Evolutionary conservation across 2,888 invertebrate genomes (phyloP).

Genomic region (Tenthredo amoena): DNA sequence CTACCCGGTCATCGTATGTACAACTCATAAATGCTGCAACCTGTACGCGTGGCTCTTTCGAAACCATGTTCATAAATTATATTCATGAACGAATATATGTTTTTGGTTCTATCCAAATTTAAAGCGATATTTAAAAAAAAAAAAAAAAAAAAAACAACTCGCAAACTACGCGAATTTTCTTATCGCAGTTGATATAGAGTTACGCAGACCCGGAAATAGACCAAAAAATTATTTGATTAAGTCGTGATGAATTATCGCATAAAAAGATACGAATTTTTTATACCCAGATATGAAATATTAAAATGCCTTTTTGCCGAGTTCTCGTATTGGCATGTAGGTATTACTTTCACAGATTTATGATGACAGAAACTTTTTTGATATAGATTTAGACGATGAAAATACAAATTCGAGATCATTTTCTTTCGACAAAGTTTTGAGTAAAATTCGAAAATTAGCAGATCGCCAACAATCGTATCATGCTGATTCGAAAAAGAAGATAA

Average conservation of each 20-base stretch:
- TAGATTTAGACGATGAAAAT: background rate
- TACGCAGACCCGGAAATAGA: background rate
- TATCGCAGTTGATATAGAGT: background rate
- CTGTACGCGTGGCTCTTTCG: background rate
- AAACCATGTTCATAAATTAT: background rate
- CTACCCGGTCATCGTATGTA: background rate
- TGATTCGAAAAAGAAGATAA: too few species aligned
- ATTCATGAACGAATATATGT: background rate
- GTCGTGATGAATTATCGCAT: background rate
- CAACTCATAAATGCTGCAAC: constrained; percentile 37
- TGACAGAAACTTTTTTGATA: background rate
- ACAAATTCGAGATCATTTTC: too few species aligned
- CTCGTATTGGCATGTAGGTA: background rate
- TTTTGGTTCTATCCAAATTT: background rate
- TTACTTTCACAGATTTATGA: background rate
- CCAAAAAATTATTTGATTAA: background rate
- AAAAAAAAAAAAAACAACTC: background rate
- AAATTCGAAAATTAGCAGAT: background rate
- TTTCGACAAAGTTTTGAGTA: background rate
- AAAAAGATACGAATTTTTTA: background rate
- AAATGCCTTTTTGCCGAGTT: background rate
- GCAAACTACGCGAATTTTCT: background rate
- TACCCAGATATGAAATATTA: background rate
- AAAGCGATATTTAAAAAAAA: background rate
- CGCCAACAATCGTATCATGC: too few species aligned